Evolutionary conservation across 2,113 vertebrate species (phyloP).

Genomic region (Barnardius zonarius): DNA sequence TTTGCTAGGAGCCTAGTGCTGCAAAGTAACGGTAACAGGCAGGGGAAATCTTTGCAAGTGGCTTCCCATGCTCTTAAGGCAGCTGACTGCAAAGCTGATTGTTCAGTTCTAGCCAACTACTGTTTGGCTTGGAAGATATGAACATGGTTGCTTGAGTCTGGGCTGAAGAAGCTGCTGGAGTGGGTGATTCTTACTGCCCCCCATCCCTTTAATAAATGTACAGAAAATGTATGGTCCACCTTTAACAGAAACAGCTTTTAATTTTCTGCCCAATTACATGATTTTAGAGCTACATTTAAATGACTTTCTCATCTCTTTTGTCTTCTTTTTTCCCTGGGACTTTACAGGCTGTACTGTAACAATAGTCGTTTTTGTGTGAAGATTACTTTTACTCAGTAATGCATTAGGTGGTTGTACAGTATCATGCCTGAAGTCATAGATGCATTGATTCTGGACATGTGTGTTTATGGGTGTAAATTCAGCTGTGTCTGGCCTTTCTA

Average conservation of each 20-base stretch:
- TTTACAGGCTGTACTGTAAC: not conserved
- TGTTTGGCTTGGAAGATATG: not conserved
- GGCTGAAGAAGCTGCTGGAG: not conserved
- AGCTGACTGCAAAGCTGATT: not conserved
- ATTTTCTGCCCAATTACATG: not conserved
- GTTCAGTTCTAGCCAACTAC: not conserved
- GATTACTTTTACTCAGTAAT: not conserved
- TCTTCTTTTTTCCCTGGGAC: not conserved
- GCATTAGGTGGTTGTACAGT: rapidly evolving
- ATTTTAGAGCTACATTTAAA: not conserved
- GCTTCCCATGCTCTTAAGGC: not conserved
- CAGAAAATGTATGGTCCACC: not conserved
- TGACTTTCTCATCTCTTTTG: not conserved
- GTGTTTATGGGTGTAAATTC: not conserved
- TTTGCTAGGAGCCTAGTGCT: not conserved
- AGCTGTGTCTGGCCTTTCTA: not conserved
- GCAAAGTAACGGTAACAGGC: not conserved
- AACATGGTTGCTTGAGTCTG: not conserved
- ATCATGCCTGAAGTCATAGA: not conserved
- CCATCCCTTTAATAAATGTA: not conserved
- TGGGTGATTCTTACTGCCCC: rapidly evolving
- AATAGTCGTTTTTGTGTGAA: not conserved
- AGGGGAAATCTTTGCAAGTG: not conserved
- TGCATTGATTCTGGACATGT: not conserved
- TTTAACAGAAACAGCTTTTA: not conserved